Conservation (phyloP, 2,113 vertebrate species). For the Tapirus terrestris region DNA sequence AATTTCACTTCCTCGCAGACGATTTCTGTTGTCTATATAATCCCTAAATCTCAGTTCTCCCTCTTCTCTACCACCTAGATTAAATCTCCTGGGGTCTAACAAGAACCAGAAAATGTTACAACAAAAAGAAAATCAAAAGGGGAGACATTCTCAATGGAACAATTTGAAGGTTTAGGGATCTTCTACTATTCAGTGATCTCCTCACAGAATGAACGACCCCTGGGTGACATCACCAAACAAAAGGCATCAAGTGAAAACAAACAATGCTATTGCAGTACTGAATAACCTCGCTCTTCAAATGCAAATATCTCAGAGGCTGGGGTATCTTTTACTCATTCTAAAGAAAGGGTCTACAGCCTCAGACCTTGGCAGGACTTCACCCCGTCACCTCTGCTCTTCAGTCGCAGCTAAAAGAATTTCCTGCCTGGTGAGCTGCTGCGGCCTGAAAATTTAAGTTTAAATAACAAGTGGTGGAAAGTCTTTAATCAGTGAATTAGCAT, state of each 20-base stretch:
- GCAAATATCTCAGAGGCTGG: background rate
- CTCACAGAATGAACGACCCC: background rate
- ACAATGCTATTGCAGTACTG: background rate
- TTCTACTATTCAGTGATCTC: background rate
- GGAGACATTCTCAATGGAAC: background rate
- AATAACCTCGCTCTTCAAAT: background rate
- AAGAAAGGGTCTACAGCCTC: background rate
- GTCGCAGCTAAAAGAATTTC: background rate
- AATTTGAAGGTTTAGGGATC: background rate
- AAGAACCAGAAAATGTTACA: background rate
- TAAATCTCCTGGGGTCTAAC: background rate
- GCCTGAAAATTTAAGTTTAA: background rate
- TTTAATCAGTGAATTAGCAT: constrained; percentile 51
- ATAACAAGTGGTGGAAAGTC: background rate
- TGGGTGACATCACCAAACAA: background rate
- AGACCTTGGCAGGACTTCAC: background rate
- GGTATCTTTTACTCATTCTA: background rate
- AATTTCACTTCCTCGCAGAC: background rate
- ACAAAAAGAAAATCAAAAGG: background rate
- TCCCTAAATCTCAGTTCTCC: background rate
- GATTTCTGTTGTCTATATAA: background rate
- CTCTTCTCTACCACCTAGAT: background rate
- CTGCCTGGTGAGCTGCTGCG: background rate
- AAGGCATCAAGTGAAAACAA: background rate
- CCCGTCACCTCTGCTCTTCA: background rate